Evolutionary conservation across 92 coral and sea anemone species (phyloP), one percentile per base, ranked within the genome.

Genomic region (Palythoa heliodiscus): DNA sequence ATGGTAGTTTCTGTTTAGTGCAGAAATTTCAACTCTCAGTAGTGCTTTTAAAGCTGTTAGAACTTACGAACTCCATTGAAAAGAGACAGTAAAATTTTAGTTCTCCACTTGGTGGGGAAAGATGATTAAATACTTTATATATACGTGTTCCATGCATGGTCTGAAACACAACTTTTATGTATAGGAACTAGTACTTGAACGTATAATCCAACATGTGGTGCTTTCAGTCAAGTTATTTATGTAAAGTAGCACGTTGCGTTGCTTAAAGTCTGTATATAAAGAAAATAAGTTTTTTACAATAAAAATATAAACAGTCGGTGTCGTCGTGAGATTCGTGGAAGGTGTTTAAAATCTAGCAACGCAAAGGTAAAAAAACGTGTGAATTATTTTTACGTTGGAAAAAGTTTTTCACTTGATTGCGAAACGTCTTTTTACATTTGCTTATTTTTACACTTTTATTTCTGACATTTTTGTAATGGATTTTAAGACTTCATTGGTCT

Each of bases 221-320:
- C 24, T 52, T 75, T 16, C 12, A 57, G 67, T 53, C 9, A 52
- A 52, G 64, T 22, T 75, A 23, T 75, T 75, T 75, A 75, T 52
- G 54, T 50, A 7, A 24, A 75, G 52, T 75, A 52, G 81, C 52
- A 23, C n/a, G 81, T 75, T 75, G 66, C 52, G 63, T 75, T 25
- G 66, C 1, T 52, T 17, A 75, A 52, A 3, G 35, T 50, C 52
- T 75, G 81, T 75, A 75, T 3, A 75, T 75, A 75, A 75, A 22
- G 63, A 52, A 75, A 11, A 23, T 20, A 50, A 75, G n/a, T 15
- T 75, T 75, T 53, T 75, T 9, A 43, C 37, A 75, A 52, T 22
- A 52, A 53, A 53, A 52, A 52, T 52, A n/a, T 75, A 20, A 43
- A 43, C 50, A 43, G 50, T 43, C 50, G 0, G 50, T 43, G 50